These are phyloP conservation scores for Tolypeutes matacus DNA, from an alignment of 2,797 vertebrate genomes.

Conservation along the genomic window DNA sequence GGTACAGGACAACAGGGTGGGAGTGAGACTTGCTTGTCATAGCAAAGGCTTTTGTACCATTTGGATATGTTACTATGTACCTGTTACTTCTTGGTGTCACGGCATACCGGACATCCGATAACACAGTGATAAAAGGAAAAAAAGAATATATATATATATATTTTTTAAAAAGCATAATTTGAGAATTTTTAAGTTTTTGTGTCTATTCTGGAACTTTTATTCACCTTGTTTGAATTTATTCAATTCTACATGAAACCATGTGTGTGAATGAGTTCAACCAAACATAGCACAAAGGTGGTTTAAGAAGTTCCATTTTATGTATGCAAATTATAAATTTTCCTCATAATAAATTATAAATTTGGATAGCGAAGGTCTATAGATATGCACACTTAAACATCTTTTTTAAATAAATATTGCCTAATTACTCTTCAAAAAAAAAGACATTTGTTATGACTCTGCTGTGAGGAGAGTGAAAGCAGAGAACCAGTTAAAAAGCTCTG, in stretches of 20 bases:
- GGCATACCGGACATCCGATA: too few relatives aligned
- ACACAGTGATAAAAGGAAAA: too few relatives aligned
- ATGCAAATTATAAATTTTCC: conserved; percentile 5
- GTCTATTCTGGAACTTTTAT: not conserved
- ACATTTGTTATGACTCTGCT: not conserved
- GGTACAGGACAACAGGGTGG: not conserved
- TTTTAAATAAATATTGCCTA: too few relatives aligned
- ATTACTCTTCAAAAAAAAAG: not conserved
- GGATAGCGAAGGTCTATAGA: too few relatives aligned
- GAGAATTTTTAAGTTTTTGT: not conserved
- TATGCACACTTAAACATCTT: too few relatives aligned
- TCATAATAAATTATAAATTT: not conserved
- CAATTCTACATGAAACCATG: not conserved
- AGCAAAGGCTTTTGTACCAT: not conserved
- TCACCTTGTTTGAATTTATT: not conserved
- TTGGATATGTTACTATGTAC: not conserved
- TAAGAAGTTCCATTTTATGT: not conserved
- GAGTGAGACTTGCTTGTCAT: not conserved
- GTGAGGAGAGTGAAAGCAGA: not conserved
- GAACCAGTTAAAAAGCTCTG: not conserved
- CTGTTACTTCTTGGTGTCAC: conserved; percentile 13
- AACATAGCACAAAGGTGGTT: not conserved
- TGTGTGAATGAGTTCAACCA: too few relatives aligned
- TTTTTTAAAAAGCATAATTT: not conserved
- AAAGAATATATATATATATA: too few relatives aligned